phyloP scores from a whole-genome alignment of 2,113 vertebrate genomes.

The Oxygymnocypris stewartii region DNA sequence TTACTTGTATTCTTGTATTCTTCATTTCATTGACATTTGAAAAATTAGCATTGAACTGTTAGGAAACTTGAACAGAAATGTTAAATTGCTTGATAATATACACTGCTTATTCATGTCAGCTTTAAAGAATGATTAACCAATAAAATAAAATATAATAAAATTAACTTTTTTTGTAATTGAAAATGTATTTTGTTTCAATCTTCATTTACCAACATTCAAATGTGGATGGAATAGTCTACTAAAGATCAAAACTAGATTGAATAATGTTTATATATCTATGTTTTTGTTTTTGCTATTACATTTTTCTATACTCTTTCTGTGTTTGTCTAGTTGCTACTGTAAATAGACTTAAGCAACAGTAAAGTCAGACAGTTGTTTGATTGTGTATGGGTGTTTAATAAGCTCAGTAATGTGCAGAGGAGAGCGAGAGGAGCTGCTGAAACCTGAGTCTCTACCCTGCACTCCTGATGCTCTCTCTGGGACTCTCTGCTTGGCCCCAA shows the following conservation, averaged over 20 bases:
- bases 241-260: too few relatives aligned
- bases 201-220: too few relatives aligned
- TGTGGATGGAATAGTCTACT: too few relatives aligned
- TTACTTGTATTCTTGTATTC: background rate
- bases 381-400: background rate
- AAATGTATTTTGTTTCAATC: too few relatives aligned
- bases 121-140: too few relatives aligned
- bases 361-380: background rate
- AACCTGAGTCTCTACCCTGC: conserved; percentile 83
- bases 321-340: background rate
- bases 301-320: too few relatives aligned
- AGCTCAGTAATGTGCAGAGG: conserved; percentile 1
- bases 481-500: conserved; percentile 84
- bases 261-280: too few relatives aligned
- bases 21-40: background rate
- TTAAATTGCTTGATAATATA: too few relatives aligned
- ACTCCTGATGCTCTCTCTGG: conserved; percentile 88
- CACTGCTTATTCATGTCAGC: too few relatives aligned
- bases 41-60: background rate
- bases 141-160: too few relatives aligned
- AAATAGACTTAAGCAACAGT: background rate
- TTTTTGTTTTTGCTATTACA: too few relatives aligned
- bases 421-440: conserved; percentile 60
- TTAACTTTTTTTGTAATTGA: too few relatives aligned
- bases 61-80: background rate